Evolutionary conservation across 2,113 vertebrate species (phyloP), one percentile per base, ranked within the genome.

Genomic region (Neomonachus schauinslandi): DNA sequence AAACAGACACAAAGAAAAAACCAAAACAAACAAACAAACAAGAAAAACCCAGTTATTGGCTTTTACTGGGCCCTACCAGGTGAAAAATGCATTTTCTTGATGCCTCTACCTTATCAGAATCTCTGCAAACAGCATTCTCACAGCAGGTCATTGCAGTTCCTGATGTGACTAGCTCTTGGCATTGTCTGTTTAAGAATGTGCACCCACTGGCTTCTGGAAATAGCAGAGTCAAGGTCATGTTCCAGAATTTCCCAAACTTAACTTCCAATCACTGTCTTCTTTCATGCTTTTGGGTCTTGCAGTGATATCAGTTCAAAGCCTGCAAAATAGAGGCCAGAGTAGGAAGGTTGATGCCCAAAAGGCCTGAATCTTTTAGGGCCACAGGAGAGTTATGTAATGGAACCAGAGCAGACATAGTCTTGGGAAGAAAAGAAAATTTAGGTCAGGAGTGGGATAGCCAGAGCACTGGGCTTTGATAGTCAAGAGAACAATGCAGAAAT

Each of bases 111-210:
- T 85, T 39, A 14, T 79, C 12, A 49, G 72, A 69, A 91, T 91
- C 59, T 87, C 21, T 26, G 31, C 36, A 57, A 55, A 65, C 46
- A 87, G 15, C 74, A 22, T 63, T 4, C 14, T 51, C 0, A 15
- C 0, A 9, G 46, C 0, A 21, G 1, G 24, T 0, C 49, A 39
- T 24, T 59, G 80, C 46, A 95, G 69, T 91, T 98, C 67, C n/a
- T 1, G 0, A 21, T 3, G 33, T n/a, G 69, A 80, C 97, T 98
- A 96, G 96, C 8, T 0, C 96, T 95, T 97, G 98, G 98, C 98
- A 98, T 89, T 97, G 89, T 98, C 97, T 96, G 42, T 91, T 77
- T 94, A 49, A 22, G 0, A 67, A 55, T 31, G 2, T 51, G 46
- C 12, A 39, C 31, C 19, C 2, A 14, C 7, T 11, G 72, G 21